These are phyloP conservation scores for Hirundichthys speculiger DNA, from an alignment of 2,113 vertebrate species.

Conservation along the genomic window DNA sequence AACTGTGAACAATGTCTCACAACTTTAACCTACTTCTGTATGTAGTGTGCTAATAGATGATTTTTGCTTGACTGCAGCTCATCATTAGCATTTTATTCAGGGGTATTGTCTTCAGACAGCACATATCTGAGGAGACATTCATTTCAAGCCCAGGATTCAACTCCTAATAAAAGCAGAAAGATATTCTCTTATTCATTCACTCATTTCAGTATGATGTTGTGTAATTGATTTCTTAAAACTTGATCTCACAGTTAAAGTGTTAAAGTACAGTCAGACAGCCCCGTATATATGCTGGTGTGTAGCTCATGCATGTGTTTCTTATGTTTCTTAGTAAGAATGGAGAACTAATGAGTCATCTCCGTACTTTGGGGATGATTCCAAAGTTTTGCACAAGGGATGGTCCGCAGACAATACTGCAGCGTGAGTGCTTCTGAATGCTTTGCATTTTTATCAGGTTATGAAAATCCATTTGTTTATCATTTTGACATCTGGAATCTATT, in stretches of 20 bases:
- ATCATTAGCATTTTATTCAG: too few relatives aligned
- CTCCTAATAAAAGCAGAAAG: too few relatives aligned
- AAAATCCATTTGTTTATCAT: slow-evolving; percentile 78
- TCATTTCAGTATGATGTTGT: background rate
- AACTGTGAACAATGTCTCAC: too few relatives aligned
- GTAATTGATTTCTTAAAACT: background rate
- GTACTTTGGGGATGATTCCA: slow-evolving; percentile 18
- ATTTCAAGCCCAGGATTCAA: too few relatives aligned
- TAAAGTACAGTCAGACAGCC: background rate
- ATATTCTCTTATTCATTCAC: background rate
- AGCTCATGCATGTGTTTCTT: background rate
- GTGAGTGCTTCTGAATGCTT: slow-evolving; percentile 66
- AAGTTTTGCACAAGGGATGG: slow-evolving; percentile 11
- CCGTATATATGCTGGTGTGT: slow-evolving; percentile 19
- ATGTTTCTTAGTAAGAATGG: background rate
- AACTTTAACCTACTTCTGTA: too few relatives aligned
- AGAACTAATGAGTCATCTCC: slow-evolving; percentile 23
- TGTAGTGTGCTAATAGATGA: too few relatives aligned
- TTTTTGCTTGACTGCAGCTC: too few relatives aligned
- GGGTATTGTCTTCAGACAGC: too few relatives aligned
- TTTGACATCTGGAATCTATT: slow-evolving; percentile 80
- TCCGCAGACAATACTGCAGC: slow-evolving; percentile 40
- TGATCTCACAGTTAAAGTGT: background rate
- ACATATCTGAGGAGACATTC: too few relatives aligned
- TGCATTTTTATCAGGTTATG: slow-evolving; percentile 75